Percentiles rank a stretch among this genome's conserved stretches.
Conservation (phyloP, 2,888 invertebrate genomes). For the Rhynchonema sp. region DNA sequence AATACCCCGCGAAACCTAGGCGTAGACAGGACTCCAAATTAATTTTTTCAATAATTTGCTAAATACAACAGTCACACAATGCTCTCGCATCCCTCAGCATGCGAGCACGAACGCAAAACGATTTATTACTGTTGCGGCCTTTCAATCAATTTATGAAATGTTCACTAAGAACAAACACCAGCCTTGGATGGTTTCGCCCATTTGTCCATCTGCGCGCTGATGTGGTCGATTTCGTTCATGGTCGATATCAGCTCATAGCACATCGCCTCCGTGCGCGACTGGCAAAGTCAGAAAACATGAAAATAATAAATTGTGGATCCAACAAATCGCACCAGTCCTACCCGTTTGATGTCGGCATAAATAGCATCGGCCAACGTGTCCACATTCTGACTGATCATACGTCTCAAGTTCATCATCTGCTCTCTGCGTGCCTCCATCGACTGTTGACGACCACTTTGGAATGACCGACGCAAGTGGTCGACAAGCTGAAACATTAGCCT, state of each 20-base stretch:
- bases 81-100: too few species aligned
- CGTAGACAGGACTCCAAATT: too few species aligned
- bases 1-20: too few species aligned
- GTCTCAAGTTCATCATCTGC: conserved; percentile 53
- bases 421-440: conserved; percentile 55
- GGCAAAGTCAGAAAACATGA: too few species aligned
- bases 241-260: conserved; percentile 58
- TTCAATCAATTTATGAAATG: not conserved
- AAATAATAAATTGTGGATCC: too few species aligned
- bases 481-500: too few species aligned
- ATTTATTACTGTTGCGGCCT: not conserved
- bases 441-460: conserved; percentile 49
- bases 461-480: not conserved
- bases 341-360: conserved; percentile 49
- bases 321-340: too few species aligned
- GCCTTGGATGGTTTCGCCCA: conserved; percentile 52
- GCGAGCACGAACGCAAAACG: not conserved
- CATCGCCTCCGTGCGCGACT: conserved; percentile 47
- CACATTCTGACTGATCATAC: conserved; percentile 59
- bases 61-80: too few species aligned
- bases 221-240: conserved; percentile 52
- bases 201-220: conserved; percentile 48
- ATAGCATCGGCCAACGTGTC: conserved; percentile 53
- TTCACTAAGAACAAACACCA: not conserved
- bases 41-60: too few species aligned